Evolutionary conservation across 1,140 invertebrate species (phyloP).

Genomic region (Monomorium pharaonis): DNA sequence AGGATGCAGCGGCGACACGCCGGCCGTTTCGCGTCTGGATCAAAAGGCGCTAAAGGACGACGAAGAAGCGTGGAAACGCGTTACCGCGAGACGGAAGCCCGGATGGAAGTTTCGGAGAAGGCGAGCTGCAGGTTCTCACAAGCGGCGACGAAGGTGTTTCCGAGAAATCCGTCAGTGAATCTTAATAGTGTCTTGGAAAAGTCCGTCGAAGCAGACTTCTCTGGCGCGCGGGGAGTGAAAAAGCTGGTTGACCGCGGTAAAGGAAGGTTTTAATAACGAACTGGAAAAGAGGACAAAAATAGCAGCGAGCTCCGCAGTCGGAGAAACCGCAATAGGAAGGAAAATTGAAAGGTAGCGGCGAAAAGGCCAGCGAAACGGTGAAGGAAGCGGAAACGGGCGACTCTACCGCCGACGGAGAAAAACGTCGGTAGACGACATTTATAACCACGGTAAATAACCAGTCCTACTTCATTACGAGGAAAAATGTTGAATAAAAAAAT

Average conservation of each 20-base stretch:
- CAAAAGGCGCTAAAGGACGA: neutral
- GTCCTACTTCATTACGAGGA: conserved; percentile 25
- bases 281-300: conserved; percentile 22
- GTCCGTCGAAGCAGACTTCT: neutral
- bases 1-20: neutral
- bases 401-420: neutral
- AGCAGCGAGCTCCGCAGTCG: too few species aligned
- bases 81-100: neutral
- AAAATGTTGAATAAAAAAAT: neutral
- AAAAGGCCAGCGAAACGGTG: neutral
- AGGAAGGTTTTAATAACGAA: conserved; percentile 33
- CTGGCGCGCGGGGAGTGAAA: neutral
- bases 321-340: conserved; percentile 1
- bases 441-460: conserved; percentile 77
- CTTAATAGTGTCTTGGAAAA: conserved; percentile 22
- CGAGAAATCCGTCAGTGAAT: neutral
- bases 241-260: conserved; percentile 14
- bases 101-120: conserved; percentile 5
- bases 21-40: conserved; percentile 1
- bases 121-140: neutral
- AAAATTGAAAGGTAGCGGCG: conserved; percentile 16
- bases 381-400: conserved; percentile 16
- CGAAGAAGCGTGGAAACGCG: neutral
- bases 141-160: neutral
- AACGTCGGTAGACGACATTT: conserved; percentile 70